Evolutionary conservation across 2,797 vertebrate species (phyloP), one percentile per base, ranked within the genome.

Genomic region (Spinibarbus caldwelli): DNA sequence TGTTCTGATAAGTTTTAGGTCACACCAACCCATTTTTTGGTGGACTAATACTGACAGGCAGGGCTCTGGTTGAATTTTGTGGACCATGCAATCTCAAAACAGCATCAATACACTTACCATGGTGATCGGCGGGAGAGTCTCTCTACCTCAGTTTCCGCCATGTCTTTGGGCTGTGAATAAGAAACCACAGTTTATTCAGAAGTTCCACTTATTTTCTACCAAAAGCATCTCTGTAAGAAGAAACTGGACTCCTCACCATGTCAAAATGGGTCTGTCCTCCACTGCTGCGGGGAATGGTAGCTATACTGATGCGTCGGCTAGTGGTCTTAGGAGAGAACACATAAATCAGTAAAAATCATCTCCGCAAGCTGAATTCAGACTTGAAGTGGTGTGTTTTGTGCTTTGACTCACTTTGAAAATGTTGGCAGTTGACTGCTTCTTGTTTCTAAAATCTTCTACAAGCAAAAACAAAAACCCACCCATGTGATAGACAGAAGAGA

Each of bases 281-380:
- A 73, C 89, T 90, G 36, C 92, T 94, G 88, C 97, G 96, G 17
- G 97, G 96, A 80, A 98, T 93, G 0, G 95, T 79, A 19, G 96
- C 94, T 88, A 97, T 96, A 92, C 97, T 99, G 86, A 97, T 96
- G 89, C 98, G 95, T 71, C 97, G 94, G 73, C 94, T 83, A 41
- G 96, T 90, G 0, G 95, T 90, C 96, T 96, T 52, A 34, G 85
- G 26, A 64, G 19, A 81, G 14, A 75, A 87, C 62, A 71, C 4
- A 38, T 0, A 26, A 14, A 52, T 57, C 0, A 36, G 5, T 17
- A 68, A 41, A 5, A 38, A 57, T 1, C 0, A 0, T 12, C 45
- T 19, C 31, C 12, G 8, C 57, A 66, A 66, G 29, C 19, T 23
- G 19, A 64, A 68, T 45, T 41, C 15, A 45, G 4, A 75, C 14